phyloP scores from a whole-genome alignment of 2,888 invertebrate species.

The Teleiodes luculella region DNA sequence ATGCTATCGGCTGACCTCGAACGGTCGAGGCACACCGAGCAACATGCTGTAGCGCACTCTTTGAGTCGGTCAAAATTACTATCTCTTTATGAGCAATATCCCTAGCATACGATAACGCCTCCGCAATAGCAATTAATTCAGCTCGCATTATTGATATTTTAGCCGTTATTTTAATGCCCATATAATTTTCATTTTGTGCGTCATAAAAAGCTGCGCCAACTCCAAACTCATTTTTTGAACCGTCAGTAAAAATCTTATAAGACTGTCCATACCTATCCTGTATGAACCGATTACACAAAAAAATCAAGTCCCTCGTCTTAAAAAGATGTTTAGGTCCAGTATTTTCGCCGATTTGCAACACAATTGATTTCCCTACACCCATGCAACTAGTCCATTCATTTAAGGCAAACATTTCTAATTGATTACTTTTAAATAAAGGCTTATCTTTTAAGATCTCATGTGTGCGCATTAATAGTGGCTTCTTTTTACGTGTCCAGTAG shows the following conservation, averaged over 20 bases:
- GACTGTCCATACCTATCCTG: neutral
- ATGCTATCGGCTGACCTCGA: neutral
- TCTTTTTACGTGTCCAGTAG: constrained; percentile 12
- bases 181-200: neutral
- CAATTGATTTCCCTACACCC: constrained; percentile 7
- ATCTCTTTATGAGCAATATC: neutral
- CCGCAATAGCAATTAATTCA: no score
- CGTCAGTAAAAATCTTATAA: constrained; percentile 21
- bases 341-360: neutral
- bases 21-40: neutral
- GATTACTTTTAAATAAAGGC: constrained; percentile 13
- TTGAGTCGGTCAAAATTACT: neutral
- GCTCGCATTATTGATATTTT: neutral
- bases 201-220: constrained; percentile 17
- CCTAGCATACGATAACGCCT: neutral
- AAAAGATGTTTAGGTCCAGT: neutral
- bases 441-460: neutral
- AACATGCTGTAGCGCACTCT: no score
- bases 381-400: constrained; percentile 12
- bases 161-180: neutral
- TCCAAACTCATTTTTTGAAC: constrained; percentile 16
- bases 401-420: constrained; percentile 15
- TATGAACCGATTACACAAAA: neutral
- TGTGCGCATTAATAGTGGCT: constrained; percentile 16
- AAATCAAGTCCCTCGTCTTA: neutral